Evolutionary conservation across 2,888 invertebrate species (phyloP).

Genomic region (Sphinx pinastri): DNA sequence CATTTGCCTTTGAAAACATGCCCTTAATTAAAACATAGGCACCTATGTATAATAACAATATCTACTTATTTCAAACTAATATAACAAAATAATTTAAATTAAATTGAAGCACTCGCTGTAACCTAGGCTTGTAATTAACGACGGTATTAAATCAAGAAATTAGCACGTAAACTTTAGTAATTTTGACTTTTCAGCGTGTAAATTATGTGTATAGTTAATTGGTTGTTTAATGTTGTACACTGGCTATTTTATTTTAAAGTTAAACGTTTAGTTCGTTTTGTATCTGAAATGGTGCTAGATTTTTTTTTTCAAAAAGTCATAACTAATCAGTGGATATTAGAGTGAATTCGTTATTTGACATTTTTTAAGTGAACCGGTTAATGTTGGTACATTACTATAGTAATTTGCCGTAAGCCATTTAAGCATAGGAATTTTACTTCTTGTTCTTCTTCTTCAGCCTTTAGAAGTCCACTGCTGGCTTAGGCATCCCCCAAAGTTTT

Average conservation of each 20-base stretch:
- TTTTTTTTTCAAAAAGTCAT: neutral
- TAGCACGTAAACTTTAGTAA: slow-evolving; percentile 27
- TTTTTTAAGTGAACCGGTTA: neutral
- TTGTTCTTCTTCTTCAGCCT: no score
- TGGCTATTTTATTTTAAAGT: neutral
- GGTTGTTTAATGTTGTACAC: neutral
- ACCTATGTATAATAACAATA: no score
- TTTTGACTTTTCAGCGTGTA: neutral
- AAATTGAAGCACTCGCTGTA: neutral
- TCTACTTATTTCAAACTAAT: neutral
- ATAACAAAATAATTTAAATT: neutral
- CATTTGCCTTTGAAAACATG: no score
- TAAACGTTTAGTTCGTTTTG: neutral
- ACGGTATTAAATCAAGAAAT: slow-evolving; percentile 34
- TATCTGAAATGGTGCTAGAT: neutral
- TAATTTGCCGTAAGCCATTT: no score
- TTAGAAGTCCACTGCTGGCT: no score
- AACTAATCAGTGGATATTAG: neutral
- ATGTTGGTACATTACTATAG: no score
- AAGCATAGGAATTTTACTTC: no score
- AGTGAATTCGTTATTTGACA: neutral
- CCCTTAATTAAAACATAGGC: neutral
- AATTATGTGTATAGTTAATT: slow-evolving; percentile 6
- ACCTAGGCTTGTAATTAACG: slow-evolving; percentile 34
- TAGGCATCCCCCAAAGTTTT: no score